Percentiles rank a stretch among this genome's conserved stretches.
Conservation (phyloP, 2,797 vertebrate species). For the Sylvia borin region DNA sequence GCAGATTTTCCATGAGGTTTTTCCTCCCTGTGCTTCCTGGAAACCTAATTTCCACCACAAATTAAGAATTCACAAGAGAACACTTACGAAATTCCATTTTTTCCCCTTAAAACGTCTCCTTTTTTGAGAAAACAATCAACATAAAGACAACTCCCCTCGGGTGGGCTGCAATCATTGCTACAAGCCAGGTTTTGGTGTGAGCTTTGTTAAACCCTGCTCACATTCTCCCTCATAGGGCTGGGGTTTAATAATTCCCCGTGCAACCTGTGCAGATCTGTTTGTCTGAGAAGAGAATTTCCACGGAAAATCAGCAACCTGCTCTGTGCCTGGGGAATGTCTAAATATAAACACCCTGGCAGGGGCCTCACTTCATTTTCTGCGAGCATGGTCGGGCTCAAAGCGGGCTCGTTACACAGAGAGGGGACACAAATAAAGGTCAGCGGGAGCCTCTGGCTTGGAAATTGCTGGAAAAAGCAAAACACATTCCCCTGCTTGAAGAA, state of each 20-base stretch:
- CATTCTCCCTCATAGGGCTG: not conserved
- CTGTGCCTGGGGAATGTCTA: not conserved
- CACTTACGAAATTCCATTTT: not conserved
- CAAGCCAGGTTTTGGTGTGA: not conserved
- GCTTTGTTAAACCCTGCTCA: not conserved
- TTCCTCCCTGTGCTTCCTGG: not conserved
- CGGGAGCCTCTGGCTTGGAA: not conserved
- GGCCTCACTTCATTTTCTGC: not conserved
- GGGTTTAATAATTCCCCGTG: not conserved
- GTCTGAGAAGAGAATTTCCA: not conserved
- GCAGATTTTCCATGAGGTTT: not conserved
- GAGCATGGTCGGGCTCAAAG: not conserved
- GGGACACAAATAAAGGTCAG: not conserved
- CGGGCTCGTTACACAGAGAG: not conserved
- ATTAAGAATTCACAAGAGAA: not conserved
- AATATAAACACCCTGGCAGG: not conserved
- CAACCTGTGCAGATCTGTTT: not conserved
- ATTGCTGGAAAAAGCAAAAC: not conserved
- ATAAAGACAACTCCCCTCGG: not conserved
- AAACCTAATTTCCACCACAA: not conserved
- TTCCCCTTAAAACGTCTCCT: not conserved
- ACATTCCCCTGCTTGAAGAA: fast-evolving
- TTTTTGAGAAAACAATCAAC: not conserved
- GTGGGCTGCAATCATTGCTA: not conserved
- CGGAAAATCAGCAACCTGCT: not conserved